Percentiles rank a stretch among this genome's conserved stretches.
Conservation (phyloP, 2,797 vertebrate genomes). For the Enteromius fasciolatus region DNA sequence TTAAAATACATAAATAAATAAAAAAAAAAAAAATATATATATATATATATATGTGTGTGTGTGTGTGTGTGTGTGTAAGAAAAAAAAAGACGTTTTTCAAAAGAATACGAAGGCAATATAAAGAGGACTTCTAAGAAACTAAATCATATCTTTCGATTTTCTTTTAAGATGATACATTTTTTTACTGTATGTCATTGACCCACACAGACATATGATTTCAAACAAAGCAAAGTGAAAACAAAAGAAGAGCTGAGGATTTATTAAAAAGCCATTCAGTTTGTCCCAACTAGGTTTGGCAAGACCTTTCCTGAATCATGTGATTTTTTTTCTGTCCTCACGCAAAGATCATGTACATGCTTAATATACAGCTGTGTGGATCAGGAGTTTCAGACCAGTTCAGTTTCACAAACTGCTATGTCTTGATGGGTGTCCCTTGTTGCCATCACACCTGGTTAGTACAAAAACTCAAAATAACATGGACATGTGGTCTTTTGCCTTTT, state of each 20-base stretch:
- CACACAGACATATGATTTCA: conserved; percentile 11
- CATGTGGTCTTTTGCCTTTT: neutral
- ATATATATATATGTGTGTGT: no score
- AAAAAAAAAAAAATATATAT: no score
- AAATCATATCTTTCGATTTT: neutral
- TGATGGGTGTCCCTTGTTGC: neutral
- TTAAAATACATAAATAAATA: neutral
- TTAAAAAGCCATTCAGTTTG: neutral
- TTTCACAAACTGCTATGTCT: neutral
- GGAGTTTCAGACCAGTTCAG: neutral
- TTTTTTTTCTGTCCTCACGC: neutral
- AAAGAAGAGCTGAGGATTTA: neutral
- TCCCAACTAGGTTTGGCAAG: neutral
- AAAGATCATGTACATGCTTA: neutral
- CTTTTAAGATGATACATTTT: neutral
- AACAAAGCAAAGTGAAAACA: conserved; percentile 2
- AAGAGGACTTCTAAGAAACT: neutral
- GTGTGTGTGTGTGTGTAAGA: no score
- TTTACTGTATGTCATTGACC: neutral
- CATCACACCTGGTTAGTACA: neutral
- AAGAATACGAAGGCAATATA: neutral
- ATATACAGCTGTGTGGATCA: conserved; percentile 6
- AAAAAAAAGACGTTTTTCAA: no score
- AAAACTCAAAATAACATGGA: conserved; percentile 10
- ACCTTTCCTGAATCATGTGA: neutral